Percentiles rank a stretch among this genome's conserved stretches.
These are phyloP conservation scores for Dasyurus viverrinus DNA, from an alignment of 2,113 vertebrate species.

Conservation along the genomic window DNA sequence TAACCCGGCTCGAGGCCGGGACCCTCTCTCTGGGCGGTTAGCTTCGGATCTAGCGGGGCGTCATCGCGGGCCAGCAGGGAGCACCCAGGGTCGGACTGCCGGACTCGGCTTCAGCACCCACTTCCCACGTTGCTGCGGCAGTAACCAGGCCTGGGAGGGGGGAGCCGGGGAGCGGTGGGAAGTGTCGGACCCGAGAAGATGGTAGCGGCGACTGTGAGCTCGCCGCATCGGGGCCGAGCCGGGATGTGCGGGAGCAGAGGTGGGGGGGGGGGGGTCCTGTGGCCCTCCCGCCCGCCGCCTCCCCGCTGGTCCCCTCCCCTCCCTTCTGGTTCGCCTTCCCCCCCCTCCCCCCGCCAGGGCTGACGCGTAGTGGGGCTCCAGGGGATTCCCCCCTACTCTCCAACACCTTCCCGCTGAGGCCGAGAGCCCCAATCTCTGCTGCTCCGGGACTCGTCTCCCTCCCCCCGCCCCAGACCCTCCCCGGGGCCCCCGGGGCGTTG, in stretches of 20 bases:
- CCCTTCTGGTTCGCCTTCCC: neutral
- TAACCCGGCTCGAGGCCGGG: neutral
- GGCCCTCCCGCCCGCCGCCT: neutral
- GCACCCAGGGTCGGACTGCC: neutral
- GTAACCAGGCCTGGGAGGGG: neutral
- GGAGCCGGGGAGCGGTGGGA: neutral
- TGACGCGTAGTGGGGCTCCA: neutral
- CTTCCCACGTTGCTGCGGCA: neutral
- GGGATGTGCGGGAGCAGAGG: neutral
- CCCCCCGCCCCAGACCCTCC: neutral
- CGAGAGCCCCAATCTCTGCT: neutral
- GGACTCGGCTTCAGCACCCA: neutral
- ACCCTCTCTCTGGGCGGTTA: neutral
- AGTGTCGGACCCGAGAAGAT: neutral
- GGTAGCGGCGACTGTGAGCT: neutral
- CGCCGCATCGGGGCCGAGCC: neutral
- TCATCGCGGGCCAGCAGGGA: neutral
- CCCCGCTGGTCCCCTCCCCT: neutral
- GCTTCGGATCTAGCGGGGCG: neutral
- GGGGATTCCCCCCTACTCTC: too few species aligned
- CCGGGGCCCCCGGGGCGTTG: constrained; percentile 76
- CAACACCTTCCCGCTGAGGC: neutral
- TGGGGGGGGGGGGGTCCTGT: too few species aligned
- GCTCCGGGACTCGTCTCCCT: neutral
- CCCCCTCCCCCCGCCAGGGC: neutral